Percentiles rank a stretch among this genome's conserved stretches.
These are phyloP conservation scores for Tanytarsus gracilentus DNA, from an alignment of 2,888 invertebrate species.

Conservation along the genomic window DNA sequence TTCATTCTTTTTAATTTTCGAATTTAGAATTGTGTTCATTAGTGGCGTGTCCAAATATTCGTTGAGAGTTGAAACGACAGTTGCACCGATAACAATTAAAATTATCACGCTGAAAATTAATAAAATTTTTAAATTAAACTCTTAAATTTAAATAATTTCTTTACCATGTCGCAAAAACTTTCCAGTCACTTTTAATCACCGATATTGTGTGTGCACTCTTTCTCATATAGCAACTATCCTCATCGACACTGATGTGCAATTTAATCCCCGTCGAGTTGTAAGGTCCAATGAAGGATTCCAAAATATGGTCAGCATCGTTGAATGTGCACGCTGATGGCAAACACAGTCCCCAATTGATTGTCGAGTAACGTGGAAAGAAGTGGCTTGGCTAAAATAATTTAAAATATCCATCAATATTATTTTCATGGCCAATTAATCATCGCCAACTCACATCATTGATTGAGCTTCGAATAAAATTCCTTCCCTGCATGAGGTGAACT, in stretches of 20 bases:
- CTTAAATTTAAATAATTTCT: slow-evolving; percentile 32
- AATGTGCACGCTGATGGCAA: slow-evolving; percentile 55
- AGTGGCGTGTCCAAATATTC: slow-evolving; percentile 40
- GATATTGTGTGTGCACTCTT: slow-evolving; percentile 37
- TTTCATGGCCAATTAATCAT: not conserved
- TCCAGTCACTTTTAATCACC: slow-evolving; percentile 38
- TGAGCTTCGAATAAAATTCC: slow-evolving; percentile 53
- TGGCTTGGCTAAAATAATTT: slow-evolving; percentile 52
- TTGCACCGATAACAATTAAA: slow-evolving; percentile 42
- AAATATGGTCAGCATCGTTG: slow-evolving; percentile 49
- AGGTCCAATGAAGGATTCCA: slow-evolving; percentile 50
- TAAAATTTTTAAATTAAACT: slow-evolving; percentile 12
- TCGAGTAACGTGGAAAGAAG: slow-evolving; percentile 61
- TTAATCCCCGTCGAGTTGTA: slow-evolving; percentile 50
- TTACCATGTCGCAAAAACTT: slow-evolving; percentile 46
- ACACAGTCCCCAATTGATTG: slow-evolving; percentile 62
- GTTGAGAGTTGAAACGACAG: slow-evolving; percentile 44
- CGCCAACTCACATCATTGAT: slow-evolving; percentile 50
- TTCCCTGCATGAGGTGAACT: slow-evolving; percentile 55
- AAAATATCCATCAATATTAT: not conserved
- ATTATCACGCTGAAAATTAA: slow-evolving; percentile 43
- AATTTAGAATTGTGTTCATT: slow-evolving; percentile 30
- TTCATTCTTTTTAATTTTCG: slow-evolving; percentile 34
- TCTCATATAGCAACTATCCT: slow-evolving; percentile 52
- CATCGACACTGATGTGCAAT: slow-evolving; percentile 50